Evolutionary conservation across 2,888 invertebrate genomes (phyloP).

Genomic region (Tachina lurida): DNA sequence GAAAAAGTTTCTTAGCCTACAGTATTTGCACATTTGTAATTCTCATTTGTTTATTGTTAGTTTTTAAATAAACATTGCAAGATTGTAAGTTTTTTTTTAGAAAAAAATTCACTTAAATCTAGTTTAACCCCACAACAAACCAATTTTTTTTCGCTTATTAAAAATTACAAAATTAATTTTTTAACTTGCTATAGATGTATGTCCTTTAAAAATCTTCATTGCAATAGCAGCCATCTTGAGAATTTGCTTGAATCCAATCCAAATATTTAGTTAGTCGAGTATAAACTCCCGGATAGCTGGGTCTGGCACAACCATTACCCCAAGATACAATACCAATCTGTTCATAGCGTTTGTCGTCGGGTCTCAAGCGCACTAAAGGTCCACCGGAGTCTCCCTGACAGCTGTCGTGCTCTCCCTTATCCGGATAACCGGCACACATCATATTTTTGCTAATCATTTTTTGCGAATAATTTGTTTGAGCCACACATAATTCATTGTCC

Average conservation of each 20-base stretch:
- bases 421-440: slow-evolving; percentile 83
- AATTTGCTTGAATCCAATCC: slow-evolving; percentile 91
- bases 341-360: slow-evolving; percentile 90
- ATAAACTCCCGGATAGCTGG: slow-evolving; percentile 93
- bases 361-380: slow-evolving; percentile 88
- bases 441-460: slow-evolving; percentile 95
- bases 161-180: too few relatives aligned
- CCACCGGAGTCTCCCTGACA: slow-evolving; percentile 84
- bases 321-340: slow-evolving; percentile 94
- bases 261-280: slow-evolving; percentile 92
- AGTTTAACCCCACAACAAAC: too few relatives aligned
- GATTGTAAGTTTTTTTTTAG: too few relatives aligned
- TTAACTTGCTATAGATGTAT: too few relatives aligned
- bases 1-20: too few relatives aligned
- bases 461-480: slow-evolving; percentile 89
- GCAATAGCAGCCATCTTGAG: slow-evolving; percentile 92
- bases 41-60: too few relatives aligned
- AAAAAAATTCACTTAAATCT: too few relatives aligned
- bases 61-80: too few relatives aligned
- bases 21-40: too few relatives aligned
- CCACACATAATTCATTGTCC: slow-evolving; percentile 87
- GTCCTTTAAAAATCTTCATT: slow-evolving; percentile 82
- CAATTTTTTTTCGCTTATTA: too few relatives aligned
- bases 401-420: slow-evolving; percentile 78
- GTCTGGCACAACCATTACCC: slow-evolving; percentile 94